Evolutionary conservation across 2,113 vertebrate genomes (phyloP).

Genomic region (Vombatus ursinus): DNA sequence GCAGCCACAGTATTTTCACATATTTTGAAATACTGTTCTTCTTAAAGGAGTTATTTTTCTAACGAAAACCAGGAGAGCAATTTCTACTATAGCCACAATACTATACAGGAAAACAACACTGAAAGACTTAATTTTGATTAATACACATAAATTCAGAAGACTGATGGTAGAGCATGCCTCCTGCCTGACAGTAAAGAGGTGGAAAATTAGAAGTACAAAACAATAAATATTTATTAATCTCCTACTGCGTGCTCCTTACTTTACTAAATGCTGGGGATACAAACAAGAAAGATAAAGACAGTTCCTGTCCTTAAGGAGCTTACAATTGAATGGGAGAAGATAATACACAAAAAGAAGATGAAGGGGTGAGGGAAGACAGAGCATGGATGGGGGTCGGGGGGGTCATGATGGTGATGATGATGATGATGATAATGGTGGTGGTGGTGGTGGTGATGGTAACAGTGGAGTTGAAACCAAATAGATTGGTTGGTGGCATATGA

Average conservation of each 20-base stretch:
- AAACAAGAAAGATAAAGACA: neutral
- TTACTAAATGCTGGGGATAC: neutral
- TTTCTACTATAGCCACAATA: neutral
- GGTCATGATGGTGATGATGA: neutral
- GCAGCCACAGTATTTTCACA: constrained; percentile 31
- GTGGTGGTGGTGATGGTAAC: neutral
- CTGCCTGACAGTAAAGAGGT: neutral
- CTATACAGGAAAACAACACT: neutral
- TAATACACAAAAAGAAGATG: neutral
- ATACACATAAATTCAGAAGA: neutral
- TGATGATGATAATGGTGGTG: neutral
- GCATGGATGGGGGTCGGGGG: neutral
- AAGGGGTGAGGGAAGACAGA: neutral
- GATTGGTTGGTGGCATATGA: neutral
- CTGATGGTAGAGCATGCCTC: neutral
- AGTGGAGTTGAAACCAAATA: neutral
- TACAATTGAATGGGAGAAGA: neutral
- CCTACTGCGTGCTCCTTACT: neutral
- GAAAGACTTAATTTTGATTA: neutral
- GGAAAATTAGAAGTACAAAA: neutral
- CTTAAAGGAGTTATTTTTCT: constrained; percentile 52
- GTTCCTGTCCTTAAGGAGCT: neutral
- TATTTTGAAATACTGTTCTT: constrained; percentile 41
- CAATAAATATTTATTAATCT: neutral
- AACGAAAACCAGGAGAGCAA: neutral